phyloP scores from a whole-genome alignment of 2,797 vertebrate species.

The Trachops cirrhosus region DNA sequence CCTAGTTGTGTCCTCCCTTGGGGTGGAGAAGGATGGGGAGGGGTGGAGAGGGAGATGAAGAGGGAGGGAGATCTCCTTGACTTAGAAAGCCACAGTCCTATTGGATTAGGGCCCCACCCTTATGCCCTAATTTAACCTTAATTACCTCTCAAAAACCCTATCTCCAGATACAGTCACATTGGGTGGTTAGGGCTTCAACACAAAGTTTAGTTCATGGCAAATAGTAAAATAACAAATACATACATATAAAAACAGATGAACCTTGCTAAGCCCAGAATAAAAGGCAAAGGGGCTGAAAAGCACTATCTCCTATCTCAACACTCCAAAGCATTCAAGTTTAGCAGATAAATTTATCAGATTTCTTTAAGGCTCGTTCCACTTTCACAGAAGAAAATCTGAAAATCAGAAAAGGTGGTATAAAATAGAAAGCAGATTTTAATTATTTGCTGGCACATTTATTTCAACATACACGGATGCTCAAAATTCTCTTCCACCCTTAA shows the following conservation, averaged over 20 bases:
- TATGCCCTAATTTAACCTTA: neutral
- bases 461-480: neutral
- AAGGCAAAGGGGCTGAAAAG: neutral
- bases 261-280: neutral
- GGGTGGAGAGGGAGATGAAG: neutral
- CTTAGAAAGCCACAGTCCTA: neutral
- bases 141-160: neutral
- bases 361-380: neutral
- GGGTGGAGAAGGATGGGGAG: neutral
- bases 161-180: neutral
- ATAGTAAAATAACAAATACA: neutral
- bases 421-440: neutral
- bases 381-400: constrained; percentile 1
- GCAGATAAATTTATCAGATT: neutral
- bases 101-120: neutral
- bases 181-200: neutral
- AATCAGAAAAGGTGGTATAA: neutral
- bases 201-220: neutral
- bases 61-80: neutral
- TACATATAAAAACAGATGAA: neutral
- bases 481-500: neutral
- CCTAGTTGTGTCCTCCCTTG: neutral
- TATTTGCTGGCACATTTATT: neutral
- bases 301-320: neutral
- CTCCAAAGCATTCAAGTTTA: neutral